phyloP scores from a whole-genome alignment of 2,888 invertebrate species.

The Resseliella maxima region DNA sequence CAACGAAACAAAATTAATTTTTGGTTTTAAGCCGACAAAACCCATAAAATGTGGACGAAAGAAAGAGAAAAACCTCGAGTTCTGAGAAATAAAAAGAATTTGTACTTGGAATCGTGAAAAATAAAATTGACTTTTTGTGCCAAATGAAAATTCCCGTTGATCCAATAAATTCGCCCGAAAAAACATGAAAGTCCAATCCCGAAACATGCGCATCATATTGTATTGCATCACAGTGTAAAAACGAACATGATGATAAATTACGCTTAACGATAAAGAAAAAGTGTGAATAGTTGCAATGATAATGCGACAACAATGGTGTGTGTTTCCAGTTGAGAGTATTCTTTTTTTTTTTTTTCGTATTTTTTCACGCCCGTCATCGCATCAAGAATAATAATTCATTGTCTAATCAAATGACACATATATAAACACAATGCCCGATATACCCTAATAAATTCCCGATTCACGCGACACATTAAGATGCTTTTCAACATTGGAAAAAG shows the following conservation, averaged over 20 bases:
- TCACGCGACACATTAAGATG: constrained; percentile 30
- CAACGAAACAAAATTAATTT: too few species aligned
- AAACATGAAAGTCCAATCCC: too few species aligned
- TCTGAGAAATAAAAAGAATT: too few species aligned
- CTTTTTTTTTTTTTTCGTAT: neutral
- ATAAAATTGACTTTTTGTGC: too few species aligned
- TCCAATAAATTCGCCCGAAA: too few species aligned
- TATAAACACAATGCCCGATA: neutral
- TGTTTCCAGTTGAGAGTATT: too few species aligned
- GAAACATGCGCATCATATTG: neutral
- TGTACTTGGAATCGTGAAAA: too few species aligned
- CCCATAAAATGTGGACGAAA: too few species aligned
- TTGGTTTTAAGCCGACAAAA: too few species aligned
- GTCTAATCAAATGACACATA: constrained; percentile 16
- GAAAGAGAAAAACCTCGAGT: too few species aligned
- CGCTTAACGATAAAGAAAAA: constrained; percentile 40
- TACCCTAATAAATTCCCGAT: constrained; percentile 46
- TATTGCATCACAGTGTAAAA: neutral
- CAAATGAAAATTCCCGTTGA: too few species aligned
- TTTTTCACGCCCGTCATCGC: neutral
- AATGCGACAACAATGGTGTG: constrained; percentile 4
- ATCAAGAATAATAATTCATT: constrained; percentile 40
- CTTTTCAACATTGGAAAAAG: constrained; percentile 45
- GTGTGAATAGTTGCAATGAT: constrained; percentile 39
- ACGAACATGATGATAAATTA: constrained; percentile 13